Percentiles rank a stretch among this genome's conserved stretches.
Evolutionary conservation across 2,797 vertebrate genomes (phyloP).

Genomic region (Argyrosomus regius): DNA sequence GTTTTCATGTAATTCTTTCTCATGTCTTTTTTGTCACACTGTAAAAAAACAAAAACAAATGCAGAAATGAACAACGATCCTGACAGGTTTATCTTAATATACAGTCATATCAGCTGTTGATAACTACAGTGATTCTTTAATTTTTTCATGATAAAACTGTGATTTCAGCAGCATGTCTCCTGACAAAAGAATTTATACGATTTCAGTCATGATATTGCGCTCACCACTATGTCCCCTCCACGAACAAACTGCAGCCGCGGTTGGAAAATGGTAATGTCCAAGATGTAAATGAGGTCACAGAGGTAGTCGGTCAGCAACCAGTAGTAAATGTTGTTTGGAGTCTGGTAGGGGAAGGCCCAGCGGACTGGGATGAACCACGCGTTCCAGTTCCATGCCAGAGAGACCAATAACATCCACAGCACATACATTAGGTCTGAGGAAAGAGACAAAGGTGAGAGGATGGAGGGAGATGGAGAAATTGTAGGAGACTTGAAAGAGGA

Average conservation of each 20-base stretch:
- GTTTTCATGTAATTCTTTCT: conserved; percentile 92
- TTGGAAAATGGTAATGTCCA: conserved; percentile 94
- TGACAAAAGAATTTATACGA: neutral
- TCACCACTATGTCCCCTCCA: conserved; percentile 95
- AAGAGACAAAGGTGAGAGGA: neutral
- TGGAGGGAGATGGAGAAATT: neutral
- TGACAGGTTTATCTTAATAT: neutral
- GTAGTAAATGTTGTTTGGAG: conserved; percentile 87
- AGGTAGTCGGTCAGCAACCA: conserved; percentile 94
- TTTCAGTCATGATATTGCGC: conserved; percentile 50
- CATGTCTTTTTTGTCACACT: conserved; percentile 94
- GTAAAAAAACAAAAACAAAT: conserved; percentile 61
- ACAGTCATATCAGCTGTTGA: neutral
- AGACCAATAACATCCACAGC: conserved; percentile 96
- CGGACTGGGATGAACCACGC: conserved; percentile 96
- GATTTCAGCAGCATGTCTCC: neutral
- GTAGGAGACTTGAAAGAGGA: neutral
- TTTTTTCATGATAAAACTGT: neutral
- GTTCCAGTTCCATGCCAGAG: conserved; percentile 98
- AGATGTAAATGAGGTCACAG: conserved; percentile 94
- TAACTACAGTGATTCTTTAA: neutral
- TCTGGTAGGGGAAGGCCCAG: conserved; percentile 97
- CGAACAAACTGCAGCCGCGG: conserved; percentile 93
- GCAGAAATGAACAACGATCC: neutral
- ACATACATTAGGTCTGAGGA: conserved; percentile 92